Evolutionary conservation across 2,888 invertebrate species (phyloP).

Genomic region (Limnephilus lunatus): DNA sequence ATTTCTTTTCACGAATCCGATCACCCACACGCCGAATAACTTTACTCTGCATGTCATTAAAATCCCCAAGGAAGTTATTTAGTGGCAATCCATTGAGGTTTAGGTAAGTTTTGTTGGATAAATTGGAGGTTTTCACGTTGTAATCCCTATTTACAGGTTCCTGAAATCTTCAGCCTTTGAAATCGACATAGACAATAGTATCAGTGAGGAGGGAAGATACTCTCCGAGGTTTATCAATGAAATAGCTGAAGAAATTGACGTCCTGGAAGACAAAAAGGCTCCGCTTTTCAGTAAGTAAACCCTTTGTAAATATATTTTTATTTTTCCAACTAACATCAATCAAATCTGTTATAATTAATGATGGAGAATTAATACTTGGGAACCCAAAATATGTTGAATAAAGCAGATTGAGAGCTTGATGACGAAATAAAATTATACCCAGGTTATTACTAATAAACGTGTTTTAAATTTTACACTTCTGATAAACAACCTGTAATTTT

Average conservation of each 20-base stretch:
- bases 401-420: neutral
- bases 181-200: constrained; percentile 84
- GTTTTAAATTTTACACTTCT: too few relatives aligned
- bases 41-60: neutral
- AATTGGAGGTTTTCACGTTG: constrained; percentile 8
- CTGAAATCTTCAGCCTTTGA: constrained; percentile 88
- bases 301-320: neutral
- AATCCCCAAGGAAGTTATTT: neutral
- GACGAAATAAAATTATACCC: neutral
- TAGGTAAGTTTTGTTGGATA: neutral
- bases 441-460: too few relatives aligned
- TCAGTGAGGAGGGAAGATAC: constrained; percentile 85
- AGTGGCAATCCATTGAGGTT: neutral
- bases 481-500: too few relatives aligned
- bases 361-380: neutral
- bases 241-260: constrained; percentile 89
- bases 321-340: neutral
- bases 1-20: neutral
- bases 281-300: constrained; percentile 85
- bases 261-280: constrained; percentile 89
- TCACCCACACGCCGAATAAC: neutral
- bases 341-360: constrained; percentile 17
- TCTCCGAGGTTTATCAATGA: constrained; percentile 90
- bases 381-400: neutral
- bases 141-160: constrained; percentile 76